These are phyloP conservation scores for Bombyx mori DNA, from an alignment of 1,140 invertebrate species.

Conservation along the genomic window ASM3026992v2 NC_085120.1:50001-50500, in stretches of 20 bases:
- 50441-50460: conserved; percentile 1
- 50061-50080: too few species aligned
- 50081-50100: too few species aligned
- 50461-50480: background rate
- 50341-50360: background rate
- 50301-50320: conserved; percentile 6
- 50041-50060: too few species aligned
- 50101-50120: too few species aligned
- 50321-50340: conserved; percentile 2
- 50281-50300: conserved; percentile 7
- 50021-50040: too few species aligned
- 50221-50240: conserved; percentile 8
- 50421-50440: background rate
- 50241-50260: conserved; percentile 2
- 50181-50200: background rate
- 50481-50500: background rate
- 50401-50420: conserved; percentile 3
- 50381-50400: conserved; percentile 5
- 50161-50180: background rate
- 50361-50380: background rate
- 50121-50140: too few species aligned
- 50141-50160: too few species aligned
- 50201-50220: conserved; percentile 6
- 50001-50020: too few species aligned
- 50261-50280: conserved; percentile 7